Evolutionary conservation across 2,888 invertebrate genomes (phyloP), one percentile per base, ranked within the genome.

Genomic region (Latheticus oryzae): DNA sequence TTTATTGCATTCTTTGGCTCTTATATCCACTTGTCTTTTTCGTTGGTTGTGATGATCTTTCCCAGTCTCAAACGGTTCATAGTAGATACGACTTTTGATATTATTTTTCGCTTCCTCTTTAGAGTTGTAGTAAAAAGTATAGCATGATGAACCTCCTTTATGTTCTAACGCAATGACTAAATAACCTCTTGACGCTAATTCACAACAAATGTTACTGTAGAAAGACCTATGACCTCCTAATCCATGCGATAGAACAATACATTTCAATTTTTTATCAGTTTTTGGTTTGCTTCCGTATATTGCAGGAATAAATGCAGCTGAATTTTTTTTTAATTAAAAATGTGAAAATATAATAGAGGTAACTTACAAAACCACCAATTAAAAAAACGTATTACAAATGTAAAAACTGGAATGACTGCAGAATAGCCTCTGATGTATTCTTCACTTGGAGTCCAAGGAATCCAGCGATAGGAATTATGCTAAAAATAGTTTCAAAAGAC

Each of bases 131-230:
- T 78, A 81, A 64, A 78, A 82, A 0, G 81, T 82, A 38, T 76
- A 73, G 58, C 79, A 78, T 1, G 80, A 78, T 5, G 82, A 81
- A 52, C 73, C 66, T 59, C 79, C 79, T 48, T 78, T 83, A 75
- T 88, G 87, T 73, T 88, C 87, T 9, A 87, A 68, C n/a, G 84
- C 83, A 1, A 83, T 85, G 0, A 88, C 85, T 5, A 88, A 74
- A 72, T 82, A 87, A 1, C 88, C 88, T 65, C 84, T 81, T 1
- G 86, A 86, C 1, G 88, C 87, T 48, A 88, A 70, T 64, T 88
- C 87, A 32, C 80, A 76, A 68, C 85, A 85, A 32, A 84, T 78
- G 2, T 83, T 80, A 15, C 84, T 83, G 69, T 86, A 85, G n/a
- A 85, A 78, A 48, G 84, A 84, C 60, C 87, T 75, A 65, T 81